These are phyloP conservation scores for Meandrusa payeni DNA, from an alignment of 2,888 invertebrate species.

Conservation along the genomic window DNA sequence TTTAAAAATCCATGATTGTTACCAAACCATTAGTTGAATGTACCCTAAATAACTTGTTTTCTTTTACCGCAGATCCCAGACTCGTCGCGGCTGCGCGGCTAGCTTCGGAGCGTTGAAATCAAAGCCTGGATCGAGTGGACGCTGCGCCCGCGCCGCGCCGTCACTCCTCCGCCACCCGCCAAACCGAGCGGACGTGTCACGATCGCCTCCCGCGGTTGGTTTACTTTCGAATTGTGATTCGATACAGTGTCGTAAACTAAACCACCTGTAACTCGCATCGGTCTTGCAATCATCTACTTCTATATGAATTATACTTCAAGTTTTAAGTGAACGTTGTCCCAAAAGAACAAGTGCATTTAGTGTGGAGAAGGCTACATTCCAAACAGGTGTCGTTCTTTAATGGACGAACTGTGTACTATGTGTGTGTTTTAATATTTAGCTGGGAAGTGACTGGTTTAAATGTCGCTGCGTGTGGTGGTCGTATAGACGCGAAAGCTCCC, in stretches of 20 bases:
- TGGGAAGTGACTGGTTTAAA: slow-evolving; percentile 52
- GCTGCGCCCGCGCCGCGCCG: slow-evolving; percentile 40
- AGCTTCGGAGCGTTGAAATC: slow-evolving; percentile 46
- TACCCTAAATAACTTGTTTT: slow-evolving; percentile 21
- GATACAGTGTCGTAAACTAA: slow-evolving; percentile 46
- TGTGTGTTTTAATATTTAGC: slow-evolving; percentile 63
- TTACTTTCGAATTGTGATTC: slow-evolving; percentile 37
- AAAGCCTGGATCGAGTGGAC: slow-evolving; percentile 54
- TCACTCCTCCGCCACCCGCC: slow-evolving; percentile 57
- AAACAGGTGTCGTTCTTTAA: slow-evolving; percentile 76
- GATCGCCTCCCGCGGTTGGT: slow-evolving; percentile 26
- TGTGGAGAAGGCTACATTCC: slow-evolving; percentile 75
- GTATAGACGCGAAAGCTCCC: slow-evolving; percentile 38
- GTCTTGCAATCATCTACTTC: slow-evolving; percentile 39
- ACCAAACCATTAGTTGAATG: slow-evolving; percentile 1
- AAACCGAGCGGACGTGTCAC: slow-evolving; percentile 45
- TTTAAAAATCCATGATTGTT: too few species aligned
- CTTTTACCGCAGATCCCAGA: slow-evolving; percentile 37
- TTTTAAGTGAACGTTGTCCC: slow-evolving; percentile 43
- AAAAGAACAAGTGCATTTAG: slow-evolving; percentile 64
- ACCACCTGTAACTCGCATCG: slow-evolving; percentile 35
- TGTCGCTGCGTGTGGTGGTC: slow-evolving; percentile 35
- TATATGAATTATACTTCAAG: slow-evolving; percentile 36
- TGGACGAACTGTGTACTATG: slow-evolving; percentile 71
- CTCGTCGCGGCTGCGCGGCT: slow-evolving; percentile 27